A percentile compares a stretch with the other conserved stretches of the same genome.
These are phyloP conservation scores for Epinotia ramella DNA, from an alignment of 2,888 invertebrate genomes.

Conservation along the genomic window DNA sequence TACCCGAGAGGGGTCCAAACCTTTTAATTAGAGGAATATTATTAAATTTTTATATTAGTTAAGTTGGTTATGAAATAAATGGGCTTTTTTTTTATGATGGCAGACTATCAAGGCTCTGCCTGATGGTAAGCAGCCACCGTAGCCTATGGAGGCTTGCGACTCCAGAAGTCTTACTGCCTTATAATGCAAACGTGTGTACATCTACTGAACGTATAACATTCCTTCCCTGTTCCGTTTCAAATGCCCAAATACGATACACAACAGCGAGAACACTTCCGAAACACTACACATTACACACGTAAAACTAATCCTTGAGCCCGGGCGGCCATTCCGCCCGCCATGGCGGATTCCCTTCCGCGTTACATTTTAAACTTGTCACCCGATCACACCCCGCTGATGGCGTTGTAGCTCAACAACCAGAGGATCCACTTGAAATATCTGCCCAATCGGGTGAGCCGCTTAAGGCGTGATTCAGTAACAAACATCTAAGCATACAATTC, in stretches of 20 bases:
- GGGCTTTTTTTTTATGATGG: too few relatives aligned
- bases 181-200: too few relatives aligned
- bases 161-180: too few relatives aligned
- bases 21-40: too few relatives aligned
- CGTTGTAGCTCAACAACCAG: not conserved
- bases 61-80: too few relatives aligned
- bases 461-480: too few relatives aligned
- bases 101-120: too few relatives aligned
- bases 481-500: too few relatives aligned
- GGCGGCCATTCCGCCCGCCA: constrained; percentile 32
- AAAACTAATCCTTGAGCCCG: constrained; percentile 34
- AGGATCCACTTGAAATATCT: not conserved
- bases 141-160: too few relatives aligned
- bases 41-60: too few relatives aligned
- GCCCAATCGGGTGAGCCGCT: not conserved
- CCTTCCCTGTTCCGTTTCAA: not conserved
- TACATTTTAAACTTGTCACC: constrained; percentile 63
- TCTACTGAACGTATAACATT: not conserved
- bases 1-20: too few relatives aligned
- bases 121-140: too few relatives aligned
- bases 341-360: constrained; percentile 49
- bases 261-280: constrained; percentile 11
- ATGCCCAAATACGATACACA: constrained; percentile 6
- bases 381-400: constrained; percentile 60
- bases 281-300: constrained; percentile 24